These are phyloP conservation scores for Uloborus diversus DNA, from an alignment of 1,140 invertebrate species.

Conservation along the genomic window DNA sequence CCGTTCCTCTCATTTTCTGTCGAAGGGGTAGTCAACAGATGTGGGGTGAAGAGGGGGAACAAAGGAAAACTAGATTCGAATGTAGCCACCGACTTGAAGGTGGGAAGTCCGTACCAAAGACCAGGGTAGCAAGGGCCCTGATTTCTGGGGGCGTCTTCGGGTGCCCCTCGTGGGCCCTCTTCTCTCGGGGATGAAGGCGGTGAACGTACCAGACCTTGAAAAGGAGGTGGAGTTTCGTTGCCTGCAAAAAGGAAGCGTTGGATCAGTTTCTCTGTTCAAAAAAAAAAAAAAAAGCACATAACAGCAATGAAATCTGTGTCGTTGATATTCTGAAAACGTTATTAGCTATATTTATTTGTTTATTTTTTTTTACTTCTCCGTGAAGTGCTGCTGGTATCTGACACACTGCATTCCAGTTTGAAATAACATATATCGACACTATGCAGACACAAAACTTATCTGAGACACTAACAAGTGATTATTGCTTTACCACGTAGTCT, in stretches of 20 bases:
- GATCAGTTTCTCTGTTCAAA: neutral
- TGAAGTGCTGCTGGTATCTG: too few species aligned
- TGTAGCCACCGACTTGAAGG: constrained; percentile 47
- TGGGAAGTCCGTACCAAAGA: constrained; percentile 51
- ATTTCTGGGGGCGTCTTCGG: constrained; percentile 10
- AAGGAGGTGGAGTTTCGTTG: neutral
- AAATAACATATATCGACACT: too few species aligned
- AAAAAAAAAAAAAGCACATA: too few species aligned
- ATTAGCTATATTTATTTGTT: too few species aligned
- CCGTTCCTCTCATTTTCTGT: constrained; percentile 4
- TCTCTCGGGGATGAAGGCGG: neutral
- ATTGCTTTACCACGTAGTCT: too few species aligned
- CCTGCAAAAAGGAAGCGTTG: neutral
- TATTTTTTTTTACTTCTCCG: too few species aligned
- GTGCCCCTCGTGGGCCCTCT: neutral
- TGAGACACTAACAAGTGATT: too few species aligned
- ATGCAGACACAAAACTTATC: too few species aligned
- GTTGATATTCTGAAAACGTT: too few species aligned
- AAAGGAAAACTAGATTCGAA: constrained; percentile 54
- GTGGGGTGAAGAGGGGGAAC: constrained; percentile 52
- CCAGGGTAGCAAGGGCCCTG: constrained; percentile 56
- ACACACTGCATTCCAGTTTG: too few species aligned
- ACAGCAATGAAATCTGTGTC: too few species aligned
- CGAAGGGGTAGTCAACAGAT: constrained; percentile 40
- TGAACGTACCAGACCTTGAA: neutral